A percentile compares a stretch with the other conserved stretches of the same genome.
These are phyloP conservation scores for Panonychus citri DNA, from an alignment of 1,140 invertebrate species.

Conservation along the genomic window DNA sequence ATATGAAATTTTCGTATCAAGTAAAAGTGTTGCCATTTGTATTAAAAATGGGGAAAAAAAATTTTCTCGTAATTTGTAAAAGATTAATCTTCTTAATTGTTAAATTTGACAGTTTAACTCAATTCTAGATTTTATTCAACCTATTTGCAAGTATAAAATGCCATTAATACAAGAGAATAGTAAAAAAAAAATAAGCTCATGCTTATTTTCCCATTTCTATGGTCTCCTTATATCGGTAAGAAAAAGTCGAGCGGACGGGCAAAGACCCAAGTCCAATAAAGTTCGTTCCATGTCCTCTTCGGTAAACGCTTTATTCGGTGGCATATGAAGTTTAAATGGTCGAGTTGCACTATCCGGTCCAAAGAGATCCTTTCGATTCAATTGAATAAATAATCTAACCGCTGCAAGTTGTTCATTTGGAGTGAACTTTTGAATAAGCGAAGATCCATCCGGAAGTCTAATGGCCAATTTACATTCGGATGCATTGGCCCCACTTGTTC, in stretches of 20 bases:
- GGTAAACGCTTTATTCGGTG: conserved; percentile 51
- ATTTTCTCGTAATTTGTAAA: too few species aligned
- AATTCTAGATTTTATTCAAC: too few species aligned
- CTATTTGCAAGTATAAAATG: too few species aligned
- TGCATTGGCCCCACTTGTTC: not conserved
- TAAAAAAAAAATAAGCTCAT: too few species aligned
- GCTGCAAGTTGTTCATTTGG: conserved; percentile 68
- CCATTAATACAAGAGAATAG: too few species aligned
- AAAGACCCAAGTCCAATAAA: conserved; percentile 45
- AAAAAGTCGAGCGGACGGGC: conserved; percentile 1
- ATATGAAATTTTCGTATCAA: too few species aligned
- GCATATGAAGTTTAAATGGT: conserved; percentile 33
- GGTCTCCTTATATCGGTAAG: not conserved
- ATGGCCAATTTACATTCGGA: conserved; percentile 1
- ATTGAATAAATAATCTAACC: conserved; percentile 55
- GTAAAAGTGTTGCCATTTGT: too few species aligned
- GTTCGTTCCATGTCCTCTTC: conserved; percentile 67
- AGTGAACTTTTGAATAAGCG: conserved; percentile 48
- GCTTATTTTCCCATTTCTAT: not conserved
- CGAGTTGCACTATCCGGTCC: conserved; percentile 24
- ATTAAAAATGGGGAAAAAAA: too few species aligned
- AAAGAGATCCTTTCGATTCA: conserved; percentile 40
- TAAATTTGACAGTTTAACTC: too few species aligned
- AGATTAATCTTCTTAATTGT: too few species aligned
- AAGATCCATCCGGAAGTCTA: conserved; percentile 35